Evolutionary conservation across 2,113 vertebrate species (phyloP), one percentile per base, ranked within the genome.

Genomic region (Caretta caretta): DNA sequence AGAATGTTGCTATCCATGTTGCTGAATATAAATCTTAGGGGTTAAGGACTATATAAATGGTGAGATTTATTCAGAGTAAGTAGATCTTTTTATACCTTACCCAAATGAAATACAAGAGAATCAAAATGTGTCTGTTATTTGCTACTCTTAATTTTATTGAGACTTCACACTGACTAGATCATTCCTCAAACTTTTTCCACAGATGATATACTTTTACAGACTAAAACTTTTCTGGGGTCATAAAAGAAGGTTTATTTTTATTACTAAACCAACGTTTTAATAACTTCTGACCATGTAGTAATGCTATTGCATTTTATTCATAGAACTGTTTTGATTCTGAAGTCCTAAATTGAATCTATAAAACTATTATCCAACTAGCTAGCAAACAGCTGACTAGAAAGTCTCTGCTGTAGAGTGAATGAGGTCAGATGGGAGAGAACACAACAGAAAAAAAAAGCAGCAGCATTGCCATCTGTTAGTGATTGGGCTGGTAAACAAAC

Each of bases 361-460:
- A 78, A 48, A 78, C 42, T 48, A 38, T 87, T 62, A 69, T 2
- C n/a, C 20, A 1, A 48, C 65, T 50, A 91, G 48, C 35, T 84
- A 48, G 6, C 56, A 56, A 65, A 13, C 4, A 57, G 49, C 11
- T 78, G 65, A 50, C n/a, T 31, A 54, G 81, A 69, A 91, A 93
- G 87, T n/a, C 83, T 83, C 81, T 78, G 31, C 8, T 62, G 38
- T 35, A 56, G 89, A 65, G 51, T 2, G 50, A 87, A 0, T 11
- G 82, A 90, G 86, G 88, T 97, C 93, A 87, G 76, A 85, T 29
- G 24, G 84, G 56, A 94, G 27, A 79, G 80, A 89, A 96, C 27
- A 89, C 10, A 76, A 76, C 19, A 76, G 42, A 10, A 14, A 16
- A 48, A 31, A 27, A 6, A 51, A 1, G 57, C 29, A 42, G 0